phyloP scores from a whole-genome alignment of 2,113 vertebrate species.

The Rutilus rutilus region DNA sequence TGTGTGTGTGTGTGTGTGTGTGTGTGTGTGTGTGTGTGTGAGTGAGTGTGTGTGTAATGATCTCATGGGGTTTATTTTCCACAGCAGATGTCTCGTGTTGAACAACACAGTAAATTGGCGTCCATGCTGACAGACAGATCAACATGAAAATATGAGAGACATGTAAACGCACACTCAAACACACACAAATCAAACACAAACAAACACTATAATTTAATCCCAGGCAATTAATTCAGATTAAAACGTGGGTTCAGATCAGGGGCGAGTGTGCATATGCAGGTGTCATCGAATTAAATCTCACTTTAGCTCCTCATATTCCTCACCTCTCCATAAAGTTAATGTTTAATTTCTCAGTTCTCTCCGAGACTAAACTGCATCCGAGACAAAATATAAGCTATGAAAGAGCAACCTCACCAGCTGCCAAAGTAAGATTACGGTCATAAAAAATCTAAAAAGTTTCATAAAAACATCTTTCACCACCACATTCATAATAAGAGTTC shows the following conservation, averaged over 20 bases:
- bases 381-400: neutral
- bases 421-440: constrained; percentile 29
- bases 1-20: constrained; percentile 28
- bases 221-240: neutral
- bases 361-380: neutral
- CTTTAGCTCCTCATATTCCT: neutral
- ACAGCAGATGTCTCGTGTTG: constrained; percentile 59
- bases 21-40: constrained; percentile 27
- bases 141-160: constrained; percentile 55
- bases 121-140: constrained; percentile 54
- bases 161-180: constrained; percentile 43
- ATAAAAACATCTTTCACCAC: constrained; percentile 11
- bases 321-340: neutral
- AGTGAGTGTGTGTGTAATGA: constrained; percentile 33
- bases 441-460: constrained; percentile 26
- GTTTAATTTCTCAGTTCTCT: neutral
- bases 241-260: neutral
- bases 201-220: constrained; percentile 60
- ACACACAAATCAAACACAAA: constrained; percentile 47
- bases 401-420: neutral
- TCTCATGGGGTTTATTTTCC: constrained; percentile 54
- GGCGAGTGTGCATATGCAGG: neutral
- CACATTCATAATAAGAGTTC: constrained; percentile 18
- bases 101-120: constrained; percentile 52
- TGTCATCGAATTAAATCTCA: neutral